Evolutionary conservation across 2,797 vertebrate species (phyloP), one percentile per base, ranked within the genome.

Genomic region (Acanthurus lineatus): DNA sequence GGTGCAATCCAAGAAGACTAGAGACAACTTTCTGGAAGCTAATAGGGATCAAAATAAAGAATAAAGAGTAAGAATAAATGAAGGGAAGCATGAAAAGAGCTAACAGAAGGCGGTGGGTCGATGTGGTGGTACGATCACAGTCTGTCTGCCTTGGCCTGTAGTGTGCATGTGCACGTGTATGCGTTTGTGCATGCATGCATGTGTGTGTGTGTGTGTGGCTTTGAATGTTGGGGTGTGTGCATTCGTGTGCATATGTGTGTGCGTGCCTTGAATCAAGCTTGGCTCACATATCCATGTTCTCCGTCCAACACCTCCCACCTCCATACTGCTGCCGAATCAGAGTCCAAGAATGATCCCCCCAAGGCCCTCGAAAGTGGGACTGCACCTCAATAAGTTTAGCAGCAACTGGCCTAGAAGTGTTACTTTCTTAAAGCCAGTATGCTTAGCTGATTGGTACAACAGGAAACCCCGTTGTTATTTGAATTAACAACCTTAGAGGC

Each of bases 101-200:
- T 68, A 83, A 84, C 93, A 94, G 92, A 91, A 92, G 92, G 91
- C 65, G 73, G 79, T 73, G 88, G 89, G 89, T 91, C 88, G 73
- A 74, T 59, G 76, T 59, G 79, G 81, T 76, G 77, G 69, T 82
- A 88, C 38, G 61, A 81, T 89, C 86, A 70, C 90, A 89, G 87
- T 88, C 91, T 91, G 93, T 78, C 79, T 89, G 71, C 79, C 82
- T 82, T 60, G 87, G 82, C 93, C 88, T 81, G 83, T 77, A 87
- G 82, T 71, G 85, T 71, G 81, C 51, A 6, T 54, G 78, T 62
- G 47, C 71, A 17, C 69, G 42, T 65, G 69, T 74, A 63, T 47
- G 70, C 64, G 68, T 71, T 53, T 47, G 60, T 70, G 64, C 47
- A 20, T 51, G 35, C 44, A 22, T 59, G 56, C 12, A 20, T 54